Evolutionary conservation across 2,113 vertebrate genomes (phyloP).

Genomic region (Rhizomys pruinosus): DNA sequence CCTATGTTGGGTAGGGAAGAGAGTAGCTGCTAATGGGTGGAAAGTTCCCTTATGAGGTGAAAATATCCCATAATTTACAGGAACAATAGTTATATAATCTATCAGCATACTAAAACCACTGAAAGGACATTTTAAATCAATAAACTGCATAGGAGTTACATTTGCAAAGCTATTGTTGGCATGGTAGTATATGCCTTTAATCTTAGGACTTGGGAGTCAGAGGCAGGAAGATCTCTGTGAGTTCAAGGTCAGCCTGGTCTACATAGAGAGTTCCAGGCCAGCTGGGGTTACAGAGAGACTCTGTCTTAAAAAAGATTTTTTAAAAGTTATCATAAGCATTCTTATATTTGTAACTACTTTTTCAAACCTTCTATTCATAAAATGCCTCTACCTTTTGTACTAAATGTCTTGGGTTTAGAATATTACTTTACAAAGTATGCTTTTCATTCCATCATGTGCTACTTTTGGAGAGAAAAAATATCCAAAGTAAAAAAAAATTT

Average conservation of each 20-base stretch:
- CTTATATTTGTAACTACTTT: neutral
- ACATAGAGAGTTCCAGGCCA: too few relatives aligned
- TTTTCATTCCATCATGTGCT: constrained; percentile 7
- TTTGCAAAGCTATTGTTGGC: neutral
- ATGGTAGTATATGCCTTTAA: too few relatives aligned
- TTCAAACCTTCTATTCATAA: constrained; percentile 12
- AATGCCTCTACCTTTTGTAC: neutral
- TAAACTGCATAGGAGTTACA: neutral
- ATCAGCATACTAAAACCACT: neutral
- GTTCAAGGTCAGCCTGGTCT: too few relatives aligned
- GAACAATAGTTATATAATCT: neutral
- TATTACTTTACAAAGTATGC: neutral
- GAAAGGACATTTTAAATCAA: neutral
- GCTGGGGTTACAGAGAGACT: too few relatives aligned
- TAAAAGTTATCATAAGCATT: neutral
- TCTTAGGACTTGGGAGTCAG: too few relatives aligned
- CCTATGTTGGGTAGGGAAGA: neutral
- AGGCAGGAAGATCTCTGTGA: too few relatives aligned
- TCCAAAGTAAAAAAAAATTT: constrained; percentile 12
- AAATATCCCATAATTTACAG: neutral
- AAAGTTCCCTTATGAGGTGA: neutral
- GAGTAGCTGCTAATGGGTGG: neutral
- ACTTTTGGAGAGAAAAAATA: constrained; percentile 2
- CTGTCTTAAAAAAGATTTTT: too few relatives aligned
- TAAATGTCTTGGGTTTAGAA: constrained; percentile 52